A percentile compares a stretch with the other conserved stretches of the same genome.
Evolutionary conservation across 1,140 invertebrate genomes (phyloP).

Genomic region (Holcopasites calliopsidis): DNA sequence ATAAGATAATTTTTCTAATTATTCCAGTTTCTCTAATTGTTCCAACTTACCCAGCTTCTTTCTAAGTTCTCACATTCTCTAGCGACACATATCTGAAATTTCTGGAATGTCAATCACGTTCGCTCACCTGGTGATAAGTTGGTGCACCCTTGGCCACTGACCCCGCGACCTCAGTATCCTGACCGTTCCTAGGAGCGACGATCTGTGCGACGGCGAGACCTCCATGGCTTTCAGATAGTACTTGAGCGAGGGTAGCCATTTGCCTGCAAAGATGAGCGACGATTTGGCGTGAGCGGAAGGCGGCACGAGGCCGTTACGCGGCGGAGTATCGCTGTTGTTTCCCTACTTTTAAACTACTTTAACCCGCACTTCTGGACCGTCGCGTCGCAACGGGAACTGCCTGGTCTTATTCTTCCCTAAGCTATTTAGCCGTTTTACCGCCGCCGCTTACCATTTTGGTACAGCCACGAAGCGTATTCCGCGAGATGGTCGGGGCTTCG

Average conservation of each 20-base stretch:
- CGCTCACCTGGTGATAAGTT: conserved; percentile 83
- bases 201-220: conserved; percentile 77
- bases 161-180: conserved; percentile 82
- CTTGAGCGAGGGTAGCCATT: conserved; percentile 78
- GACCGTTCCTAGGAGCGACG: conserved; percentile 81
- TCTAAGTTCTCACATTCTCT: too few relatives aligned
- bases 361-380: conserved; percentile 6
- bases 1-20: too few relatives aligned
- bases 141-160: conserved; percentile 83
- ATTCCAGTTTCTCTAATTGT: too few relatives aligned
- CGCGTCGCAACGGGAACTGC: conserved; percentile 21
- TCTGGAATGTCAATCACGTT: neutral
- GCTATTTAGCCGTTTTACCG: conserved; percentile 13
- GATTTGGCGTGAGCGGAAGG: conserved; percentile 58
- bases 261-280: conserved; percentile 69
- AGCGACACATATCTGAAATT: neutral
- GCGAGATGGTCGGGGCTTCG: conserved; percentile 84
- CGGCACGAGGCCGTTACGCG: conserved; percentile 25
- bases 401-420: conserved; percentile 7
- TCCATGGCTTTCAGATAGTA: conserved; percentile 83
- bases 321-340: conserved; percentile 18
- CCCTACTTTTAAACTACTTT: conserved; percentile 42
- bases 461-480: conserved; percentile 85
- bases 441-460: conserved; percentile 81
- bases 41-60: too few relatives aligned